phyloP scores from a whole-genome alignment of 2,797 vertebrate genomes.

The Gastrophryne carolinensis region DNA sequence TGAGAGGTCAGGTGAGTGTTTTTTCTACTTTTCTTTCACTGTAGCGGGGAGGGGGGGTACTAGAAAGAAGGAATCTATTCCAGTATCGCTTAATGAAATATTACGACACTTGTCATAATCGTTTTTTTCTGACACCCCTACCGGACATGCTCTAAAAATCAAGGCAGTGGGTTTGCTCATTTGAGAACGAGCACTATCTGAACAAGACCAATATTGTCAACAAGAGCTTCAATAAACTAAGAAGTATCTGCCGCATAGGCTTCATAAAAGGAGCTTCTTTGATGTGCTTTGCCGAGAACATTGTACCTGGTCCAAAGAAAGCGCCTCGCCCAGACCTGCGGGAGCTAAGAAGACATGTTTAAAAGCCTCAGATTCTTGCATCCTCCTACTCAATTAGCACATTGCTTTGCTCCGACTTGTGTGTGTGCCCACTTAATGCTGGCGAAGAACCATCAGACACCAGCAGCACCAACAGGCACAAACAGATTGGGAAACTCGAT shows the following conservation, averaged over 20 bases:
- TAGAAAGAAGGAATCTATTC: too few species aligned
- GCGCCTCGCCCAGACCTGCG: slow-evolving; percentile 37
- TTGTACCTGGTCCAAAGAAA: slow-evolving; percentile 34
- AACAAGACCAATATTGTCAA: too few species aligned
- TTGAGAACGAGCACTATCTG: too few species aligned
- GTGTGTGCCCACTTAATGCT: slow-evolving; percentile 29
- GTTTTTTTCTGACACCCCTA: too few species aligned
- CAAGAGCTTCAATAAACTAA: too few species aligned
- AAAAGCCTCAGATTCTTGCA: slow-evolving; percentile 9
- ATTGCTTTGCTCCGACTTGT: slow-evolving; percentile 37
- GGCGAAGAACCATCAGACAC: slow-evolving; percentile 13
- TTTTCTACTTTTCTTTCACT: too few species aligned
- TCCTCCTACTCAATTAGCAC: slow-evolving; percentile 26
- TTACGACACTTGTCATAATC: too few species aligned
- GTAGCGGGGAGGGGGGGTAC: too few species aligned
- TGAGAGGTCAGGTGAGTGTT: too few species aligned
- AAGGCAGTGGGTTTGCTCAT: too few species aligned
- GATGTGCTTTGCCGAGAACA: neutral
- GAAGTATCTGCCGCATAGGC: neutral
- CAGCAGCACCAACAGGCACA: slow-evolving; percentile 33
- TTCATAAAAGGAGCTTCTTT: neutral
- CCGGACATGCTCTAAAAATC: too few species aligned
- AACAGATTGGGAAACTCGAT: slow-evolving; percentile 14
- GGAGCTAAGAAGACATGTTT: neutral
- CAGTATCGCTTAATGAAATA: too few species aligned